Conservation (phyloP, 30 jellyfish, hydroid and myxozoan species). For the Phacellophora camtschatica region DNA sequence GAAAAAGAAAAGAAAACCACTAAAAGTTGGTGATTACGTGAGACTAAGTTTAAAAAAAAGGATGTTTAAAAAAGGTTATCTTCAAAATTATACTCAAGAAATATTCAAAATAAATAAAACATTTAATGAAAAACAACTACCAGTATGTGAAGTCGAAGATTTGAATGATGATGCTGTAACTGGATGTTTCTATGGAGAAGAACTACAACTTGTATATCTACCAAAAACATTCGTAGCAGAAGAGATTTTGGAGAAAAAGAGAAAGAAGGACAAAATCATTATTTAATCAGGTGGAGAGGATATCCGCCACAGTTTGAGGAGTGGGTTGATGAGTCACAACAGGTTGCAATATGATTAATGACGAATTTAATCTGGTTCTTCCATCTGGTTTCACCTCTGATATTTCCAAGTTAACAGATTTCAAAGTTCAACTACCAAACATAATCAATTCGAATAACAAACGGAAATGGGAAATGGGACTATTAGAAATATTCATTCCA, state of each 20-base stretch:
- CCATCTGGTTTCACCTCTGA: too few species aligned
- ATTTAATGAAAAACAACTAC: neutral
- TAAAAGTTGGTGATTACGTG: conserved; percentile 28
- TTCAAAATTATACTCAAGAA: conserved; percentile 37
- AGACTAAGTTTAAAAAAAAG: conserved; percentile 14
- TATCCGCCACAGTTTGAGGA: conserved; percentile 27
- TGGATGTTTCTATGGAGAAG: conserved; percentile 46
- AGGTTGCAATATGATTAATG: conserved; percentile 15
- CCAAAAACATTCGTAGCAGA: conserved; percentile 30
- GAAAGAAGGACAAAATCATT: conserved; percentile 9
- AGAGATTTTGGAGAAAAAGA: neutral
- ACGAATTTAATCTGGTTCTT: conserved; percentile 20
- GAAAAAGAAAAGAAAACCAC: neutral
- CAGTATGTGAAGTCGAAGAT: conserved; percentile 17
- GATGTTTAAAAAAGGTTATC: conserved; percentile 51
- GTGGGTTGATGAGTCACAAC: conserved; percentile 18
- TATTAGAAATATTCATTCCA: conserved; percentile 1
- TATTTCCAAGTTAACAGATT: neutral
- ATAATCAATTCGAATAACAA: neutral
- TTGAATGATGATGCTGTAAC: conserved; percentile 10
- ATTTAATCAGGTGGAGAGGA: conserved; percentile 28
- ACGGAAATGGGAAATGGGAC: conserved; percentile 31
- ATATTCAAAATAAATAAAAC: neutral
- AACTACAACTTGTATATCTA: conserved; percentile 27
- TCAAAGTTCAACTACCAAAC: neutral